Evolutionary conservation across 2,113 vertebrate genomes (phyloP).

Genomic region (Physeter macrocephalus): DNA sequence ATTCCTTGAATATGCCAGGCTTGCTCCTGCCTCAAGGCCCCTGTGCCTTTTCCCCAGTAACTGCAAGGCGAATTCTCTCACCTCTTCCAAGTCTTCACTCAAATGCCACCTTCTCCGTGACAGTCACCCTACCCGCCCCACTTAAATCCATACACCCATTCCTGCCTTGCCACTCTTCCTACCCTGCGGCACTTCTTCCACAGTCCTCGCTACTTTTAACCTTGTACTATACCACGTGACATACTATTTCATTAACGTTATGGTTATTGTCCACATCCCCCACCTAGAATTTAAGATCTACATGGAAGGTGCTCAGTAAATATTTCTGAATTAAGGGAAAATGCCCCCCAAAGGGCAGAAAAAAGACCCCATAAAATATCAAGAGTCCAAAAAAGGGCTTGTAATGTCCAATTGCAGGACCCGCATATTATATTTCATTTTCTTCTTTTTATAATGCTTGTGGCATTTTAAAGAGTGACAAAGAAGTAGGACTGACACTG

Average conservation of each 20-base stretch:
- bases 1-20: background rate
- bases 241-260: background rate
- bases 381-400: background rate
- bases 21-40: background rate
- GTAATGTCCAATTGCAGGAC: background rate
- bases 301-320: background rate
- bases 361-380: background rate
- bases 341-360: background rate
- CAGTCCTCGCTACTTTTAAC: background rate
- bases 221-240: background rate
- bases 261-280: background rate
- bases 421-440: background rate
- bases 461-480: background rate
- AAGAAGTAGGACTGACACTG: background rate
- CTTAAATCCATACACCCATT: background rate
- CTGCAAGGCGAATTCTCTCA: background rate
- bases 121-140: background rate
- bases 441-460: background rate
- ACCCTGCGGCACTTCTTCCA: background rate
- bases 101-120: background rate
- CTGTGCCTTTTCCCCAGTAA: background rate
- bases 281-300: background rate
- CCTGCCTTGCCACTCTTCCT: background rate
- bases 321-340: conserved; percentile 9
- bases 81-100: background rate